A percentile compares a stretch with the other conserved stretches of the same genome.
These are phyloP conservation scores for Hydrotaea cyrtoneurina DNA, from an alignment of 2,888 invertebrate genomes.

Conservation along the genomic window DNA sequence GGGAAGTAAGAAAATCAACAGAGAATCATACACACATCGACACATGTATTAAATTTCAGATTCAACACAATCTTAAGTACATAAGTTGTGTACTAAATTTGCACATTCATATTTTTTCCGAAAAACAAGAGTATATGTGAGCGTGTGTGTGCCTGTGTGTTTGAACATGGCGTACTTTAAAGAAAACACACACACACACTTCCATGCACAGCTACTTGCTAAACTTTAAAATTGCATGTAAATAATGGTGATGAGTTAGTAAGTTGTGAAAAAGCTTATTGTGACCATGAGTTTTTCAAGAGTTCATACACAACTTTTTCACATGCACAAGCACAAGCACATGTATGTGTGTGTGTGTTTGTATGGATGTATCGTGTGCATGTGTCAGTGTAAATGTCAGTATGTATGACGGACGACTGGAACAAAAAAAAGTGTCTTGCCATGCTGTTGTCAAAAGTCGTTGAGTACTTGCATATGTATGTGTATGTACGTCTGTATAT, in stretches of 20 bases:
- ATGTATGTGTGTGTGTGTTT: background rate
- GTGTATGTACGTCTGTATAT: background rate
- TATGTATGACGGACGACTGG: background rate
- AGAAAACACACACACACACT: background rate
- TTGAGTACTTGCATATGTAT: conserved; percentile 5
- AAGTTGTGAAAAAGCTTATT: conserved; percentile 43
- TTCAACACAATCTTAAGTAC: conserved; percentile 23
- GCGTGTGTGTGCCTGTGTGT: background rate
- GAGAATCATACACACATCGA: background rate
- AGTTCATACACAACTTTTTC: conserved; percentile 2
- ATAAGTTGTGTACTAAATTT: conserved; percentile 41
- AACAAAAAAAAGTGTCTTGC: background rate
- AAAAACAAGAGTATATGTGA: background rate
- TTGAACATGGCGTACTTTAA: background rate
- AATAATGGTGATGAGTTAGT: conserved; percentile 55
- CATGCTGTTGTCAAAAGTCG: conserved; percentile 29
- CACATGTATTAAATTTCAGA: background rate
- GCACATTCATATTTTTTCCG: conserved; percentile 46
- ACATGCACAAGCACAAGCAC: background rate
- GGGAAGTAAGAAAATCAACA: background rate
- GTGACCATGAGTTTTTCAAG: conserved; percentile 45
- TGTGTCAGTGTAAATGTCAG: too few relatives aligned
- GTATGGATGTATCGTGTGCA: background rate
- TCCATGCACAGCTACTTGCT: conserved; percentile 20
- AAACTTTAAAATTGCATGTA: conserved; percentile 50